Percentiles rank a stretch among this genome's conserved stretches.
phyloP scores from a whole-genome alignment of 2,797 vertebrate species.

The Tapirus indicus region DNA sequence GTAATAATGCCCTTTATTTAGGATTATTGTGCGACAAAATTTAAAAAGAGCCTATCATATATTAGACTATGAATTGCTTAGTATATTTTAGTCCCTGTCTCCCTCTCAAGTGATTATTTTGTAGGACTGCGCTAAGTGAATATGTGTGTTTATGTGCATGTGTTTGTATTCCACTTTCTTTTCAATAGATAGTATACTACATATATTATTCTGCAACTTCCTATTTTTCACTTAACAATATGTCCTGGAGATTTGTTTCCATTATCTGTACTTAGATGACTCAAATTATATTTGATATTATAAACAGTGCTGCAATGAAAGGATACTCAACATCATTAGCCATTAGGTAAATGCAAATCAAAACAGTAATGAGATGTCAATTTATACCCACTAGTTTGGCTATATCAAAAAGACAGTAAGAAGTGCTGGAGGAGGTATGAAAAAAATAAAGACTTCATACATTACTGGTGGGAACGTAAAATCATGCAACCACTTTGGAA shows the following conservation, averaged over 20 bases:
- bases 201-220: not conserved
- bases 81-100: not conserved
- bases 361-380: not conserved
- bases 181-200: not conserved
- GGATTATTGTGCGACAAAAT: not conserved
- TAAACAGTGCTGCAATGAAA: not conserved
- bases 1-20: not conserved
- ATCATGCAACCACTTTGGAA: not conserved
- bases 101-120: not conserved
- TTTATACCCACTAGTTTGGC: not conserved
- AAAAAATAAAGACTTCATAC: not conserved
- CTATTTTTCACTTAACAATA: not conserved
- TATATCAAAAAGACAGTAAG: not conserved
- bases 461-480: not conserved
- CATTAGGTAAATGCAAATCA: not conserved
- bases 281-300: not conserved
- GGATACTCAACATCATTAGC: not conserved
- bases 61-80: not conserved
- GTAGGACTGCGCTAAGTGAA: not conserved
- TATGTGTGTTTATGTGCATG: rapidly evolving
- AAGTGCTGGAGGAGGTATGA: not conserved
- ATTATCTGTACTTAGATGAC: not conserved
- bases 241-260: not conserved
- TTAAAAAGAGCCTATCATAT: not conserved
- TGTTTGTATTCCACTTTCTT: not conserved